These are phyloP conservation scores for Cyphomyrus plagiostoma DNA, from an alignment of 2,113 vertebrate genomes.

Conservation along the genomic window DNA sequence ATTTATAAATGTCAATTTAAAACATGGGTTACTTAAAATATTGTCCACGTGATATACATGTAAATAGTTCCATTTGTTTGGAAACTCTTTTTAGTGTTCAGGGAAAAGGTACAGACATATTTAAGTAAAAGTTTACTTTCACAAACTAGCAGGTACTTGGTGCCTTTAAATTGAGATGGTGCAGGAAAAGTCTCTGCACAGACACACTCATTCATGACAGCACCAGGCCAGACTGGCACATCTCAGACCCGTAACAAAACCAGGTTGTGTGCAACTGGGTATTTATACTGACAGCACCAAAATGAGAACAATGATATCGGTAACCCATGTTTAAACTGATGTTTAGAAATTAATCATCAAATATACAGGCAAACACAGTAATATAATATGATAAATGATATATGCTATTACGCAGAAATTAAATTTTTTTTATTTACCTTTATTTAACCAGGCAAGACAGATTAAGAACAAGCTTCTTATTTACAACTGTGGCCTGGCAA, in stretches of 20 bases:
- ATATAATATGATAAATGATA: background rate
- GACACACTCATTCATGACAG: background rate
- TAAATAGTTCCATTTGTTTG: background rate
- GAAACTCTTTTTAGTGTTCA: background rate
- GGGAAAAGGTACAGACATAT: background rate
- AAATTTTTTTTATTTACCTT: no score
- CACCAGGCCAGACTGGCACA: background rate
- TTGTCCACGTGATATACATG: no score
- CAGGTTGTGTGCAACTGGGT: background rate
- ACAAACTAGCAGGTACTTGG: background rate
- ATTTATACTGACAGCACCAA: background rate
- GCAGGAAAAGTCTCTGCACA: background rate
- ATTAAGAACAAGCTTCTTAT: no score
- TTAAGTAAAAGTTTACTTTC: background rate
- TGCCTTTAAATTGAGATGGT: background rate
- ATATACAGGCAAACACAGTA: background rate
- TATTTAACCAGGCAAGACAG: no score
- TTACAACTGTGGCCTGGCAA: no score
- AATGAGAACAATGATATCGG: background rate
- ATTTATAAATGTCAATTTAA: no score
- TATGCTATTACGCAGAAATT: background rate
- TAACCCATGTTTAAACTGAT: background rate
- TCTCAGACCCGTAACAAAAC: background rate
- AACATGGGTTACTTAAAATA: no score
- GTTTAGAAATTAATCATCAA: no score